Evolutionary conservation across 92 coral and sea anemone genomes (phyloP), one percentile per base, ranked within the genome.

Genomic region (Heteractis magnifica): DNA sequence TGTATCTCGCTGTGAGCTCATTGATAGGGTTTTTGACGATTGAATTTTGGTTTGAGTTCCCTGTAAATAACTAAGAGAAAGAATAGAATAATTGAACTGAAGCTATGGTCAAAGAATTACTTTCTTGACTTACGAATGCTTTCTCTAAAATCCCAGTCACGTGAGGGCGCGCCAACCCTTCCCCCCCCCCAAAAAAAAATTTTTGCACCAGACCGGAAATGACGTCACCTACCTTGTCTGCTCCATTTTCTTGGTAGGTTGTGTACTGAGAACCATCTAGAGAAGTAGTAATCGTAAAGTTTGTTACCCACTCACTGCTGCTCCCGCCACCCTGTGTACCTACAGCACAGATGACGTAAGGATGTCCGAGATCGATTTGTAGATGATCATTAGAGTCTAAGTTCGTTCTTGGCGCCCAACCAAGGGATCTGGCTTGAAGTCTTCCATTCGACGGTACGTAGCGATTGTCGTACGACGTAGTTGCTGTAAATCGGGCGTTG

Each of bases 401-500:
- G 11, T 52, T 13, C 18, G 72, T 49, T 44, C 55, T 19, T 20
- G 80, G 75, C 4, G 20, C 49, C 89, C 89, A 86, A 0, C 89
- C 84, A 56, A 41, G 5, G 6, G 3, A 7, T n/a, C 49, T 84
- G 15, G 23, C n/a, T 21, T 18, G 56, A 6, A 85, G 74, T 60
- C 85, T 72, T 10, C 65, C 89, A 6, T 71, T 41, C 12, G 41
- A 75, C 34, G 89, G 80, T 4, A 48, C 44, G 44, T 85, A 85
- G 4, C 76, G 19, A 23, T 52, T 8, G 59, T 51, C 23, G 52
- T 79, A 86, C 18, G 8, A 34, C 15, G 89, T 72, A 18, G 89
- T 65, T 10, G 89, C 85, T n/a, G 80, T 62, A 26, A 86, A 80
- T 2, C 89, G 73, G 51, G 41, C 52, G 65, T 81, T 52, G 5